Percentiles rank a stretch among this genome's conserved stretches.
These are phyloP conservation scores for Eulithis prunata DNA, from an alignment of 2,888 invertebrate genomes.

Conservation along the genomic window DNA sequence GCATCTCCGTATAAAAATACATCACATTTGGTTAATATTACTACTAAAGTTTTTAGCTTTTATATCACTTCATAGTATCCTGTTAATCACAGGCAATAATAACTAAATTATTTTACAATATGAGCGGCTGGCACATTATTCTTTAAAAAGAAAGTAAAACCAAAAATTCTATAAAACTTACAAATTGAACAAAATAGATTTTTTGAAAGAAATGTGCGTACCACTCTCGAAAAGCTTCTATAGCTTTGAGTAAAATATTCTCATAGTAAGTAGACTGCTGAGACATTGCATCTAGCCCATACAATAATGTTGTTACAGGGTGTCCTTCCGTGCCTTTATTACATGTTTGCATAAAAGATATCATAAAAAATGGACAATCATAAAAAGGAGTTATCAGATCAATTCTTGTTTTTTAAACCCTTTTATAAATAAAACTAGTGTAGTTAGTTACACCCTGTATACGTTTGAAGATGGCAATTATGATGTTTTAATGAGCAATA, in stretches of 20 bases:
- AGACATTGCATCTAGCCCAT: slow-evolving; percentile 35
- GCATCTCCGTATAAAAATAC: slow-evolving; percentile 53
- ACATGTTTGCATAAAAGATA: too few relatives aligned
- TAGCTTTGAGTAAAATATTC: slow-evolving; percentile 23
- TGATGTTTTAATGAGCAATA: slow-evolving; percentile 32
- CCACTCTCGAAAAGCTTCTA: slow-evolving; percentile 14
- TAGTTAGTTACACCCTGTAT: slow-evolving; percentile 12
- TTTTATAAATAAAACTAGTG: background rate
- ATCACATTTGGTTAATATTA: slow-evolving; percentile 53
- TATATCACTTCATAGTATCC: slow-evolving; percentile 36
- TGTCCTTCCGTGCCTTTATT: background rate
- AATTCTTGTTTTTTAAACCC: too few relatives aligned
- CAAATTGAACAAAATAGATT: background rate
- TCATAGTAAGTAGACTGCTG: slow-evolving; percentile 33
- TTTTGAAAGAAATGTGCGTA: slow-evolving; percentile 12
- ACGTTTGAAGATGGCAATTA: slow-evolving; percentile 15
- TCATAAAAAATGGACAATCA: background rate
- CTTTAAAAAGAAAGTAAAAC: background rate
- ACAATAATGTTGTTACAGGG: slow-evolving; percentile 13
- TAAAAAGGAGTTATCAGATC: background rate
- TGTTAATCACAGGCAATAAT: slow-evolving; percentile 39
- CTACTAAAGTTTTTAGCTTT: slow-evolving; percentile 32
- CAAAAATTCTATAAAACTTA: background rate
- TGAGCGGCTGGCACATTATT: slow-evolving; percentile 9
- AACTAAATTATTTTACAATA: slow-evolving; percentile 23